Percentiles rank a stretch among this genome's conserved stretches.
These are phyloP conservation scores for Apostichopus japonicus DNA, from an alignment of 35 echinoderm and acorn worm species.

Conservation along the genomic window DNA sequence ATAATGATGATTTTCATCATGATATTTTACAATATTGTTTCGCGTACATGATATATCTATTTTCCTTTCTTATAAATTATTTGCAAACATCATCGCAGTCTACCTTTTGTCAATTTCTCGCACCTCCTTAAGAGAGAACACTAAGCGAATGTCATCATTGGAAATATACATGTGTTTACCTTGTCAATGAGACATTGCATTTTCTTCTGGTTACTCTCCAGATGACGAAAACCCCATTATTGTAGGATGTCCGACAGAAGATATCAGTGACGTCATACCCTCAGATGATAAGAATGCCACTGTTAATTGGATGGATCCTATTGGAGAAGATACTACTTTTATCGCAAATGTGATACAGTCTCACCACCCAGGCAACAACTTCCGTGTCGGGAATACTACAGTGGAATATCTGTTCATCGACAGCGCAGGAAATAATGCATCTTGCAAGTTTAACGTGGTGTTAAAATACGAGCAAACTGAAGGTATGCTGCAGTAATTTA, in stretches of 20 bases:
- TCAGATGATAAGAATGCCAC: neutral
- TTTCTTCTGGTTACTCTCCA: neutral
- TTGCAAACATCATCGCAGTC: too few relatives aligned
- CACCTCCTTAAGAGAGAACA: too few relatives aligned
- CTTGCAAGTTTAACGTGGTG: neutral
- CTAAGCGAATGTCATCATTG: too few relatives aligned
- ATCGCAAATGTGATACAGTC: neutral
- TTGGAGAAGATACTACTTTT: neutral
- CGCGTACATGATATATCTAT: too few relatives aligned
- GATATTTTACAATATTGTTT: too few relatives aligned
- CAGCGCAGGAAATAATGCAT: neutral
- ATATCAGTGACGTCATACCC: neutral
- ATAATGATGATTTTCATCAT: too few relatives aligned
- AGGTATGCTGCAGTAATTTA: too few relatives aligned
- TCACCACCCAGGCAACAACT: neutral
- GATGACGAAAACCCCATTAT: neutral
- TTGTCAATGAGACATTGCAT: too few relatives aligned
- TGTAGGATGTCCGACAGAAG: neutral
- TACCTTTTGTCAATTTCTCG: too few relatives aligned
- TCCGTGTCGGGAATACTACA: neutral
- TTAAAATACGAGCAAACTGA: neutral
- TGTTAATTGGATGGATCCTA: neutral
- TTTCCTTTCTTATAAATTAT: too few relatives aligned
- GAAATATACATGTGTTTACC: too few relatives aligned
- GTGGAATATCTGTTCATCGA: slow-evolving; percentile 6